Evolutionary conservation across 2,113 vertebrate species (phyloP).

Genomic region (Poicephalus meyeri): DNA sequence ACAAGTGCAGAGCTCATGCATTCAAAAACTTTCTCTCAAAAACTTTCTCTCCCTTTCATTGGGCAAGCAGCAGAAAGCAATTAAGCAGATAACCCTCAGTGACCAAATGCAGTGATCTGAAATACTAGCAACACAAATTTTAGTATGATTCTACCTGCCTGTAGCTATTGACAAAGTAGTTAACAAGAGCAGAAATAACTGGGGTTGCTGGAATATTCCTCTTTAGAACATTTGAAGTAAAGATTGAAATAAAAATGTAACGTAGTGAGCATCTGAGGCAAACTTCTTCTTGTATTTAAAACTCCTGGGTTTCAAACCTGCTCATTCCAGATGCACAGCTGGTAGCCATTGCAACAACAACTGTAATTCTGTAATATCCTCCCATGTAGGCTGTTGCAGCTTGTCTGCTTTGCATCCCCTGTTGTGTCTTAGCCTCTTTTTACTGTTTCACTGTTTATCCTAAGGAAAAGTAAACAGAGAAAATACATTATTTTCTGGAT

Average conservation of each 20-base stretch:
- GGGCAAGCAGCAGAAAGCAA: background rate
- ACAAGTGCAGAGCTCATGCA: background rate
- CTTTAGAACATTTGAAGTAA: background rate
- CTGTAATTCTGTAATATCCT: conserved; percentile 66
- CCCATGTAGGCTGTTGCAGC: conserved; percentile 38
- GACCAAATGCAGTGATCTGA: background rate
- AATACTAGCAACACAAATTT: background rate
- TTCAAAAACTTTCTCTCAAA: background rate
- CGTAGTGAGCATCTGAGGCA: background rate
- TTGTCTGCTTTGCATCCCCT: conserved; percentile 47
- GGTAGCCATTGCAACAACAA: conserved; percentile 49
- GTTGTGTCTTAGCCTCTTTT: conserved; percentile 53
- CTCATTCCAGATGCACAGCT: conserved; percentile 69
- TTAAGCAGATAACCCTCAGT: background rate
- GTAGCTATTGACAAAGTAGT: background rate
- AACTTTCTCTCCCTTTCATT: background rate
- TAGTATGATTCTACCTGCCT: background rate
- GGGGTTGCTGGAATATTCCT: background rate
- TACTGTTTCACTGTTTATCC: conserved; percentile 67
- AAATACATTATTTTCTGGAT: background rate
- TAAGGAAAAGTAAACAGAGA: conserved; percentile 63
- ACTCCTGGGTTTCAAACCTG: conserved; percentile 15
- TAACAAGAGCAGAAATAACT: background rate
- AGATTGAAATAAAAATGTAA: conserved; percentile 25
- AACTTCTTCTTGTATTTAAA: conserved; percentile 32